These are phyloP conservation scores for Littorina saxatilis DNA, from an alignment of 1,140 invertebrate species.

Conservation along the genomic window DNA sequence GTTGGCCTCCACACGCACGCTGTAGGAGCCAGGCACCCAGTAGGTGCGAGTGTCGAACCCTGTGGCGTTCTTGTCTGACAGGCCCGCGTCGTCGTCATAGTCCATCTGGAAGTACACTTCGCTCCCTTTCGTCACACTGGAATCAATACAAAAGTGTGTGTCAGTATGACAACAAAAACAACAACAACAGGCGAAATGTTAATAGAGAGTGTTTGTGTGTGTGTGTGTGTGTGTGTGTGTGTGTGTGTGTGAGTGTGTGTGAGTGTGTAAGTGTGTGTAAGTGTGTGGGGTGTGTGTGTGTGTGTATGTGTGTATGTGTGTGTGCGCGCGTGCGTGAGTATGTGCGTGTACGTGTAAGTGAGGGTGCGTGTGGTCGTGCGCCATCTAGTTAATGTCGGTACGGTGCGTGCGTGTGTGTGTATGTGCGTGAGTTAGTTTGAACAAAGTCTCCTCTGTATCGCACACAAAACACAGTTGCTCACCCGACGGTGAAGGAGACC, in stretches of 20 bases:
- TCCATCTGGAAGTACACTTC: constrained; percentile 50
- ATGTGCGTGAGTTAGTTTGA: constrained; percentile 43
- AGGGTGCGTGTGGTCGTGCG: too few species aligned
- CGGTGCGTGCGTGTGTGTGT: too few species aligned
- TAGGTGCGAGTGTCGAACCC: constrained; percentile 45
- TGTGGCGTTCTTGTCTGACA: constrained; percentile 52
- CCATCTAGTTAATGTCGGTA: not conserved
- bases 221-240: not conserved
- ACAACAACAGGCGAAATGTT: too few species aligned
- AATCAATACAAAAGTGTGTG: not conserved
- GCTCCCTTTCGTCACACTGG: not conserved
- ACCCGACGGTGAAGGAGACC: constrained; percentile 46
- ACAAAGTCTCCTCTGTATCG: too few species aligned
- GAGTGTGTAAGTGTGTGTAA: not conserved
- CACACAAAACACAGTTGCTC: too few species aligned
- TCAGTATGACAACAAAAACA: not conserved
- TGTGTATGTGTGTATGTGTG: too few species aligned
- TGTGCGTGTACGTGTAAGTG: too few species aligned
- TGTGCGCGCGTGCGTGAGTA: too few species aligned
- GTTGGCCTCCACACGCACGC: constrained; percentile 47
- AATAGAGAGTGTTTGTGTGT: too few species aligned
- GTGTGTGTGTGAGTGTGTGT: not conserved
- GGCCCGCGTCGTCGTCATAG: constrained; percentile 57
- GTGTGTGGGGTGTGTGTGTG: too few species aligned
- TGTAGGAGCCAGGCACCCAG: constrained; percentile 52